Evolutionary conservation across 2,797 vertebrate genomes (phyloP).

Genomic region (Artibeus jamaicensis): DNA sequence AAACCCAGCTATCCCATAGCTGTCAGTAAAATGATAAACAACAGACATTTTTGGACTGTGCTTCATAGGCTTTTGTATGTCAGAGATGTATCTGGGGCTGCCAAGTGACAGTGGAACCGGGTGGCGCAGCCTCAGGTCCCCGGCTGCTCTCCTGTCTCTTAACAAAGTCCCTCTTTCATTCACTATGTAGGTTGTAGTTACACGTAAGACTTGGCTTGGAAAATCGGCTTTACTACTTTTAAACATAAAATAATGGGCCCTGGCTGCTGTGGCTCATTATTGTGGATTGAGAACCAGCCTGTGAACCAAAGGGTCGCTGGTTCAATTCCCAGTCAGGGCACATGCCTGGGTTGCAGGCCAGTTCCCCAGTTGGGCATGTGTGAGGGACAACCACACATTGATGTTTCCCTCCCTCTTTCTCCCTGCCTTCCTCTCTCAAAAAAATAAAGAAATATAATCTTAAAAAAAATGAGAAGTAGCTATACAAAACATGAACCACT

Average conservation of each 20-base stretch:
- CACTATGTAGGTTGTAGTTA: neutral
- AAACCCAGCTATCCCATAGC: conserved; percentile 37
- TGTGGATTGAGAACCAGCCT: too few relatives aligned
- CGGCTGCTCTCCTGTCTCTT: neutral
- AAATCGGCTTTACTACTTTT: neutral
- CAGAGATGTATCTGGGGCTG: too few relatives aligned
- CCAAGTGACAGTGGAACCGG: too few relatives aligned
- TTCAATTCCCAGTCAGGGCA: too few relatives aligned
- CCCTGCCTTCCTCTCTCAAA: too few relatives aligned
- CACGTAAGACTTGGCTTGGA: neutral
- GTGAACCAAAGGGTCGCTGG: too few relatives aligned
- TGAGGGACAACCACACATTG: too few relatives aligned
- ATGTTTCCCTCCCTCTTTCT: too few relatives aligned
- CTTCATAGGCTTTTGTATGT: neutral
- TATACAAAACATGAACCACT: conserved; percentile 62
- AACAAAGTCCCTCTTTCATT: neutral
- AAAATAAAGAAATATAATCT: neutral
- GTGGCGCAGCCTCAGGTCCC: neutral
- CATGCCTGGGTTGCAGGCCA: too few relatives aligned
- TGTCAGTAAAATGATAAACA: conserved; percentile 65
- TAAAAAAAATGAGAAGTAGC: conserved; percentile 42
- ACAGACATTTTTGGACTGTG: neutral
- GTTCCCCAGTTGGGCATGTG: too few relatives aligned
- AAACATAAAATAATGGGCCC: neutral
- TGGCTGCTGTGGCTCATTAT: too few relatives aligned